Base-by-base conservation (phyloP, 2,797 vertebrate genomes). In the Mormyrus hasselquistii region DNA sequence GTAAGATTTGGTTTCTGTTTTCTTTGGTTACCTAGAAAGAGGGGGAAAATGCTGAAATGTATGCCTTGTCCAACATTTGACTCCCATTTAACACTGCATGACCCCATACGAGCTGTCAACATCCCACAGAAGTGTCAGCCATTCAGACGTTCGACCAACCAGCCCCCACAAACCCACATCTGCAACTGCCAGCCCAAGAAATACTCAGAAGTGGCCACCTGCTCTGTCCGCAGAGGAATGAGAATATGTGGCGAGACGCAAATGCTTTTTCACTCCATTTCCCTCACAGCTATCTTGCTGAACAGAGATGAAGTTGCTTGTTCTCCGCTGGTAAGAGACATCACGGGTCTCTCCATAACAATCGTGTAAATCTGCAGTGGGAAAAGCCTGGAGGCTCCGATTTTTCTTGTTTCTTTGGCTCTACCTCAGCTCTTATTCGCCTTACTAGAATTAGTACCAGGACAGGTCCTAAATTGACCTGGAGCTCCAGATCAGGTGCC, bases 1-100 rank as follows among this genome's bases (percentile, higher is more conserved):
- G 94, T 41, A 97, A 94, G 90, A 98, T 92, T 90, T 57, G 84
- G 91, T 97, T 95, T 94, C 98, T 95, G 95, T 98, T 99, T 87
- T 98, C 98, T 91, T 96, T 99, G 2, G 96, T 96, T 91, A 99
- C 95, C 98, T 99, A 38, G 29, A 16, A 73, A 73, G 34, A 73
- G 29, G 93, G 49, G 38, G 10, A 4, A 53, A 90, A 47, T 25
- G 44, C 2, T 53, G 87, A 76, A 76, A 73, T 12, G 9, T 52
- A 85, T 25, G 22, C 47, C 22, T 29, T 16, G 76, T 44, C 19
- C 6, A 44, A 44, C 41, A 8, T 41, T 38, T 73, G 65, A 73
- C 34, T 38, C 65, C 22, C 59, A 73, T 16, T 41, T 47, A 47
- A 47, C 4, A 2, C 41, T 44, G 16, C 19, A 9, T 82, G 38